Percentiles rank a stretch among this genome's conserved stretches.
Conservation (phyloP, 1,140 invertebrate genomes). For the Macrobrachium rosenbergii region DNA sequence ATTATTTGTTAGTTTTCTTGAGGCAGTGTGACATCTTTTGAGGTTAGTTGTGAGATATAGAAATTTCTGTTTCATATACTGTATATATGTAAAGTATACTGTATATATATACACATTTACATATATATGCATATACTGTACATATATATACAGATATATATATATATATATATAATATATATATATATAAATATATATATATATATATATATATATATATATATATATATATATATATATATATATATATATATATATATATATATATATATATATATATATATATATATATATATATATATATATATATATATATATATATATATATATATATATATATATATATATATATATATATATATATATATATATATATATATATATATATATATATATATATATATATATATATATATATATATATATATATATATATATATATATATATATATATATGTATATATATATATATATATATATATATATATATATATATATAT, state of each 20-base stretch:
- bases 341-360: constrained; percentile 19
- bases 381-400: constrained; percentile 5
- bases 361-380: constrained; percentile 15
- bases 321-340: background rate
- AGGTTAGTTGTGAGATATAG: no score
- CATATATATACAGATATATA: background rate
- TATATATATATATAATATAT: background rate
- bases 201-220: constrained; percentile 2
- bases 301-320: constrained; percentile 19
- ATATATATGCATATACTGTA: constrained; percentile 4
- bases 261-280: constrained; percentile 27
- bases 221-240: constrained; percentile 1
- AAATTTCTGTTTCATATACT: no score
- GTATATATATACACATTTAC: constrained; percentile 16
- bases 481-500: background rate
- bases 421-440: constrained; percentile 22
- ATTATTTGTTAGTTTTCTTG: no score
- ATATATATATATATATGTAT: constrained; percentile 11
- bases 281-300: constrained; percentile 18
- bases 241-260: constrained; percentile 7
- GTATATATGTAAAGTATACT: background rate
- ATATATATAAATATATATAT: constrained; percentile 7
- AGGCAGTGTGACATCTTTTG: no score
- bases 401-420: background rate
- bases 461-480: constrained; percentile 11